Evolutionary conservation across 2,113 vertebrate genomes (phyloP).

Genomic region (Rhadina sibilatrix): DNA sequence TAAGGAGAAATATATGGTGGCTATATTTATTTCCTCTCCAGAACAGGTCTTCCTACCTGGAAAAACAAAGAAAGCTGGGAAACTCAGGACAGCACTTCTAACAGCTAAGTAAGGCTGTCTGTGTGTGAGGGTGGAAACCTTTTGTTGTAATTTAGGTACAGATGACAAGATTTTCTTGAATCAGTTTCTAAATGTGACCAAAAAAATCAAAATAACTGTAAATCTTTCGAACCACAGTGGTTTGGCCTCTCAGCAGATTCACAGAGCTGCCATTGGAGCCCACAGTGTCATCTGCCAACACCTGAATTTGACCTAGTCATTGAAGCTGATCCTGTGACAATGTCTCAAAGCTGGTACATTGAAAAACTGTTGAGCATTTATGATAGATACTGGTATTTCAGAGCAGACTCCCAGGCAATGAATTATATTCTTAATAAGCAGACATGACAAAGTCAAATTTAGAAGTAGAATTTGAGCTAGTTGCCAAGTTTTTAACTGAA

Average conservation of each 20-base stretch:
- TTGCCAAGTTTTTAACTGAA: constrained; percentile 66
- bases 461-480: constrained; percentile 62
- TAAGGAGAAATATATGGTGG: not conserved
- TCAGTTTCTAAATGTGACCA: constrained; percentile 24
- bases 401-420: constrained; percentile 25
- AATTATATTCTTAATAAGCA: constrained; percentile 63
- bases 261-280: constrained; percentile 39
- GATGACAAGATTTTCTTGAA: constrained; percentile 33
- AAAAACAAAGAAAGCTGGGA: not conserved
- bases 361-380: constrained; percentile 49
- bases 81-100: not conserved
- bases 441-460: constrained; percentile 69
- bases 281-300: not conserved
- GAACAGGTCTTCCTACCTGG: not conserved
- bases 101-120: not conserved
- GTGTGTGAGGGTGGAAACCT: not conserved
- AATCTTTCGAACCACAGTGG: not conserved
- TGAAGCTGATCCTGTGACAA: constrained; percentile 54
- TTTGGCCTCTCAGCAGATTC: not conserved
- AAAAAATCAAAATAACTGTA: not conserved
- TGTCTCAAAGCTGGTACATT: constrained; percentile 61
- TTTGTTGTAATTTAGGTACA: constrained; percentile 49
- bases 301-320: constrained; percentile 64
- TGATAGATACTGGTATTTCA: constrained; percentile 55
- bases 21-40: not conserved